Conservation (phyloP, 2,113 vertebrate species). For the Macheiramphus alcinus region DNA sequence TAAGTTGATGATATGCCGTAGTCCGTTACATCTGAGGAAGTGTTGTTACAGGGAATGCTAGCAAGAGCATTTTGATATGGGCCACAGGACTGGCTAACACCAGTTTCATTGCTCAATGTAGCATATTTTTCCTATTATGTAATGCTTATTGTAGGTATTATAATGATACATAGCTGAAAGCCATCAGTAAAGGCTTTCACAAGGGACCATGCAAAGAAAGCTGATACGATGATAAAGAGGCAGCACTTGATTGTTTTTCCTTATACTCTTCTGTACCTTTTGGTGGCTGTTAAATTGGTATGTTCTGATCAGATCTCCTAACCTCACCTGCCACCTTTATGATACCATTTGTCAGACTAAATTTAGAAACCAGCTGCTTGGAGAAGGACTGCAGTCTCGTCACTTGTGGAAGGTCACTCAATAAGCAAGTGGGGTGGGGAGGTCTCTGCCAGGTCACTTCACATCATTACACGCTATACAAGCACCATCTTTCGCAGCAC, state of each 20-base stretch:
- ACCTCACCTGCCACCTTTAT: not conserved
- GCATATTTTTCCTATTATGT: slow-evolving; percentile 46
- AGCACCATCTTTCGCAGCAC: not conserved
- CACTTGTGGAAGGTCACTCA: not conserved
- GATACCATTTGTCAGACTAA: not conserved
- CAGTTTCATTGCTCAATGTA: not conserved
- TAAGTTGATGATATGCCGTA: slow-evolving; percentile 1
- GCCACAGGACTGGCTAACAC: not conserved
- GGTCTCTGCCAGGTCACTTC: not conserved
- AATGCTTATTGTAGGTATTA: slow-evolving; percentile 24
- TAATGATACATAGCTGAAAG: slow-evolving; percentile 47
- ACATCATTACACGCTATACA: not conserved
- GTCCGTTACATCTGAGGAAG: slow-evolving; percentile 32
- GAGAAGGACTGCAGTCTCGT: not conserved
- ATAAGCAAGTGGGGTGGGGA: not conserved
- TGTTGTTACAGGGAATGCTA: slow-evolving; percentile 8
- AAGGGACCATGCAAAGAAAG: not conserved
- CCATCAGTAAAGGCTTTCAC: slow-evolving; percentile 32
- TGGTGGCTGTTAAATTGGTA: not conserved
- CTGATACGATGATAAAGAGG: slow-evolving; percentile 50
- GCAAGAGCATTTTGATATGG: slow-evolving; percentile 5
- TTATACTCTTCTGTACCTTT: not conserved
- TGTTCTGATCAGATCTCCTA: not conserved
- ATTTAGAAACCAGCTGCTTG: slow-evolving; percentile 24
- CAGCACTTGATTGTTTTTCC: slow-evolving; percentile 41